Percentiles rank a stretch among this genome's conserved stretches.
phyloP scores from a whole-genome alignment of 2,797 vertebrate species.

The Sebastes taczanowskii region DNA sequence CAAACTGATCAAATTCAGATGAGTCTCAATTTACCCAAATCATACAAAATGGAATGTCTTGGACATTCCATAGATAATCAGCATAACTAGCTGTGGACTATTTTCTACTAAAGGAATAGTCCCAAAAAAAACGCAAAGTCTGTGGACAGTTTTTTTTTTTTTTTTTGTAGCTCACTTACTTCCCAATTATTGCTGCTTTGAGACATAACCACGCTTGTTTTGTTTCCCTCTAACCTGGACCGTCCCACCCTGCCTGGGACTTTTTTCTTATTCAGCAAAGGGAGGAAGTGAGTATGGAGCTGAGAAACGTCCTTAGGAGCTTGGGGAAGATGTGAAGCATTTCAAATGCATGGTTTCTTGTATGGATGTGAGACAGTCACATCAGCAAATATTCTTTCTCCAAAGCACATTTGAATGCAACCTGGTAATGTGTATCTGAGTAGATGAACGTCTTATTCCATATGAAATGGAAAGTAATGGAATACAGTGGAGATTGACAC shows the following conservation, averaged over 20 bases:
- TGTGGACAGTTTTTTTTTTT: not conserved
- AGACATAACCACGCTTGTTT: slow-evolving; percentile 58
- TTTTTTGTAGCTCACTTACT: not conserved
- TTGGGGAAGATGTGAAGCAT: slow-evolving; percentile 11
- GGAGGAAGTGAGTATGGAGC: slow-evolving; percentile 66
- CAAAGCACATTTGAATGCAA: slow-evolving; percentile 34
- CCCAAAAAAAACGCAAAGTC: not conserved
- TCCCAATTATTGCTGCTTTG: slow-evolving; percentile 8
- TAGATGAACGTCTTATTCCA: not conserved
- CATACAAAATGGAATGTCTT: not conserved
- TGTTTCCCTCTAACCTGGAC: slow-evolving; percentile 58
- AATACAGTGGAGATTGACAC: not conserved
- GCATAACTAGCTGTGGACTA: not conserved
- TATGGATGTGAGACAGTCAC: slow-evolving; percentile 26
- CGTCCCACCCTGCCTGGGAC: slow-evolving; percentile 41
- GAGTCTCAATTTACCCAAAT: not conserved
- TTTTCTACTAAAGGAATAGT: not conserved
- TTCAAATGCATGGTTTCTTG: slow-evolving; percentile 51
- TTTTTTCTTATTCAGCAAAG: slow-evolving; percentile 58
- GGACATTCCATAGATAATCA: not conserved
- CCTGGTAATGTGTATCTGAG: not conserved
- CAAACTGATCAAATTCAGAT: not conserved
- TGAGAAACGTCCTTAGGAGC: not conserved
- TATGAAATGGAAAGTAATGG: not conserved
- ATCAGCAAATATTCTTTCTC: slow-evolving; percentile 3